Evolutionary conservation across 2,797 vertebrate genomes (phyloP).

Genomic region (Malacoraja senta): DNA sequence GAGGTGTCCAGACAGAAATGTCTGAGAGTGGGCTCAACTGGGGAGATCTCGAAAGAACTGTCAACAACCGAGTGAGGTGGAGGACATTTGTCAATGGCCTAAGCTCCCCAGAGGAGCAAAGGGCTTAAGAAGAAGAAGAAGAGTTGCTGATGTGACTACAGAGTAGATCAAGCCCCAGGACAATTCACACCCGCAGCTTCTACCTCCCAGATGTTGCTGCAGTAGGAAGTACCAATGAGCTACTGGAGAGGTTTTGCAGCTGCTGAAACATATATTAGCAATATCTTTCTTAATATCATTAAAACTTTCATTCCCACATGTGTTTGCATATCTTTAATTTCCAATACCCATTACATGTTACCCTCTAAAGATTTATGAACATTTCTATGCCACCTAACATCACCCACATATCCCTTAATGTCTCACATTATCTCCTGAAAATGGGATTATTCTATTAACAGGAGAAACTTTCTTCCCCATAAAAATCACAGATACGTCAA

Average conservation of each 20-base stretch:
- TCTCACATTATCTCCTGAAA: neutral
- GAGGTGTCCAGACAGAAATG: too few species aligned
- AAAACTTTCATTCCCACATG: neutral
- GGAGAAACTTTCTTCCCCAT: neutral
- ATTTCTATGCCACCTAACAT: neutral
- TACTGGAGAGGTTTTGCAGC: neutral
- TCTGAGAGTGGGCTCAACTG: too few species aligned
- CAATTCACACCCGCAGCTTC: too few species aligned
- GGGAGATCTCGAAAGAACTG: too few species aligned
- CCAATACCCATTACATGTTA: neutral
- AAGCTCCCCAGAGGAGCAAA: too few species aligned
- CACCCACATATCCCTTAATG: neutral
- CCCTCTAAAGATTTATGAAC: neutral
- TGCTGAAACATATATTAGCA: neutral
- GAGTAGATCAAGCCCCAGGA: too few species aligned
- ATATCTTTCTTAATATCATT: neutral
- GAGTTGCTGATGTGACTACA: too few species aligned
- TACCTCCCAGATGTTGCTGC: too few species aligned
- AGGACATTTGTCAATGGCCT: too few species aligned
- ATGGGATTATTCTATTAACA: neutral
- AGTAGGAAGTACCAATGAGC: too few species aligned
- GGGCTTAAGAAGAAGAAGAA: too few species aligned
- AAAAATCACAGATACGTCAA: neutral
- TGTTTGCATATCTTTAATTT: neutral
- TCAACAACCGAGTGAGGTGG: too few species aligned